Evolutionary conservation across 2,797 vertebrate genomes (phyloP).

Genomic region (Tokudaia tokunoshimensis): DNA sequence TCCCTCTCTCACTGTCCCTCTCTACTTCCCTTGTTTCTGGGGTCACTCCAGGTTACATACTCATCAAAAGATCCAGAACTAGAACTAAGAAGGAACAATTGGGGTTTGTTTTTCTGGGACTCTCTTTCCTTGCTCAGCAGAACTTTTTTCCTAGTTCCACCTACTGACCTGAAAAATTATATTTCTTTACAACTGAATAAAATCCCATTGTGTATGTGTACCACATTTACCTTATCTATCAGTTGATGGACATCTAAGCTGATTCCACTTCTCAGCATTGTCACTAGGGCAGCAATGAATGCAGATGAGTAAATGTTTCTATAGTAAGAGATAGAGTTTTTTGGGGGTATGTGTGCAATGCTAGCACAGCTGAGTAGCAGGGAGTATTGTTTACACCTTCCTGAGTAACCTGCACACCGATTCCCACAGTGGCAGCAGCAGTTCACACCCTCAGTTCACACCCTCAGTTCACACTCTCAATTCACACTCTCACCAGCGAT

Average conservation of each 20-base stretch:
- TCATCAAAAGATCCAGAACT: not conserved
- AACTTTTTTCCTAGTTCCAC: not conserved
- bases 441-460: not conserved
- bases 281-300: no score
- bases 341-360: not conserved
- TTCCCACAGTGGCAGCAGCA: not conserved
- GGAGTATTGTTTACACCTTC: not conserved
- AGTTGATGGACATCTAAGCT: not conserved
- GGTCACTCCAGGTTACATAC: not conserved
- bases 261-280: no score
- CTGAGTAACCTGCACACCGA: not conserved
- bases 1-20: not conserved
- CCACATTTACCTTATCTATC: not conserved
- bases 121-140: not conserved
- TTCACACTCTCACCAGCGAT: not conserved
- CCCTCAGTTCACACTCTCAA: not conserved
- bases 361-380: not conserved
- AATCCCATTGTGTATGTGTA: not conserved
- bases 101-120: not conserved
- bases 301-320: not conserved
- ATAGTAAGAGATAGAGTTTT: not conserved
- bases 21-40: not conserved
- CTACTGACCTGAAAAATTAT: not conserved
- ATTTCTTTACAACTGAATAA: not conserved
- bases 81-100: not conserved